Evolutionary conservation across 1,140 invertebrate genomes (phyloP).

Genomic region (Aphelenchoides fujianensis): DNA sequence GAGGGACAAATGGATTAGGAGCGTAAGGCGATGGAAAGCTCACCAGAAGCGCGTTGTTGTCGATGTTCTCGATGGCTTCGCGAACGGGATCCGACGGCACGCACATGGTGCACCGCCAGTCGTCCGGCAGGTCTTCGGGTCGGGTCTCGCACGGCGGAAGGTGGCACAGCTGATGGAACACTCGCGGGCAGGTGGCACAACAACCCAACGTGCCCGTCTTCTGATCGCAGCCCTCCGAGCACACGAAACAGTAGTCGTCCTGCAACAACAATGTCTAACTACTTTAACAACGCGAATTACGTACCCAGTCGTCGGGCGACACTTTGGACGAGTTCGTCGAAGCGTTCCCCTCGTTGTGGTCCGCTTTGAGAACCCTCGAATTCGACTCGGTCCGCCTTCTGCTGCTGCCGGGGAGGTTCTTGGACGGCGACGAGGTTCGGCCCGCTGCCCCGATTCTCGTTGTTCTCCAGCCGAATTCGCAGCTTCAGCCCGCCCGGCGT

Average conservation of each 20-base stretch:
- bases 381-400: not conserved
- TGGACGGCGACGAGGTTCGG: too few species aligned
- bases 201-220: conserved; percentile 40
- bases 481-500: not conserved
- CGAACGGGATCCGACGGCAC: conserved; percentile 25
- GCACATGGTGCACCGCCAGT: conserved; percentile 44
- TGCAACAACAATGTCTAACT: conserved; percentile 16
- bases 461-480: not conserved
- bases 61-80: conserved; percentile 21
- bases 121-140: conserved; percentile 46
- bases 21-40: not conserved
- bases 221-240: conserved; percentile 46
- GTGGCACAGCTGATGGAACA: conserved; percentile 43
- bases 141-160: conserved; percentile 25
- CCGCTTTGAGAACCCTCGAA: too few species aligned
- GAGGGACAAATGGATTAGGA: not conserved
- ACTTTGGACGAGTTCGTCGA: not conserved
- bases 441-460: not conserved
- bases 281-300: not conserved
- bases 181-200: conserved; percentile 38
- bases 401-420: not conserved
- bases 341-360: not conserved
- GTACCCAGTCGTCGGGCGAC: not conserved
- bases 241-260: conserved; percentile 50
- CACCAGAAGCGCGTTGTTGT: conserved; percentile 7